Evolutionary conservation across 1,140 invertebrate species (phyloP).

Genomic region (Zelostemma sp.): DNA sequence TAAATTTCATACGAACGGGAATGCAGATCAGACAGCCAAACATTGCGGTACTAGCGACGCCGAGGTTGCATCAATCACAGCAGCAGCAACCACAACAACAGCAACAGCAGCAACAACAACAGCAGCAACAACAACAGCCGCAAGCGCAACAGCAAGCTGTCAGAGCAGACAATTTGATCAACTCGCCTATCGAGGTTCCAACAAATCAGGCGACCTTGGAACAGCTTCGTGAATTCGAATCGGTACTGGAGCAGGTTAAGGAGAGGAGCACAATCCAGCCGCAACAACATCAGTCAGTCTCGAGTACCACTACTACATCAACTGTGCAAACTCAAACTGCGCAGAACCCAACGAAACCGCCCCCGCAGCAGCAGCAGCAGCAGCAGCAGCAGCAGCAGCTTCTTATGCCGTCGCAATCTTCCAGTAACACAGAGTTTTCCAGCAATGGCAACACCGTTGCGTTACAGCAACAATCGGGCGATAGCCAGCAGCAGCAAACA

Average conservation of each 20-base stretch:
- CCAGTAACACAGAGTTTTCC: slow-evolving; percentile 50
- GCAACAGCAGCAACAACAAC: slow-evolving; percentile 43
- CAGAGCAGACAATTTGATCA: slow-evolving; percentile 55
- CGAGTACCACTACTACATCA: slow-evolving; percentile 40
- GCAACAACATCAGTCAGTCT: slow-evolving; percentile 51
- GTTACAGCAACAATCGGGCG: slow-evolving; percentile 50
- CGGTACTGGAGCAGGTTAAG: slow-evolving; percentile 84
- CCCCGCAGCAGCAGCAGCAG: slow-evolving; percentile 56
- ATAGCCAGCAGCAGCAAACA: slow-evolving; percentile 22
- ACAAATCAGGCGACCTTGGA: slow-evolving; percentile 76
- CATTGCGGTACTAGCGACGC: slow-evolving; percentile 53
- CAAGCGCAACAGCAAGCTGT: slow-evolving; percentile 49
- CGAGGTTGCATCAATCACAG: slow-evolving; percentile 56
- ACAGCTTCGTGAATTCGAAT: slow-evolving; percentile 85
- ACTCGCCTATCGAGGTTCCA: slow-evolving; percentile 67
- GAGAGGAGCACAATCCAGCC: slow-evolving; percentile 77
- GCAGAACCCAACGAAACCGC: slow-evolving; percentile 47
- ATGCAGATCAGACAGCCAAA: slow-evolving; percentile 28
- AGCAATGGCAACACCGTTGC: slow-evolving; percentile 56
- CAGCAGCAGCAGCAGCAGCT: slow-evolving; percentile 59
- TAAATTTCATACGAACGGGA: slow-evolving; percentile 58
- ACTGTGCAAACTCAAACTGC: slow-evolving; percentile 65
- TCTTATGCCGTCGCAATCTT: slow-evolving; percentile 60
- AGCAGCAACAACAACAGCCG: slow-evolving; percentile 31
- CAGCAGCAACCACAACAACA: slow-evolving; percentile 41